A percentile compares a stretch with the other conserved stretches of the same genome.
phyloP scores from a whole-genome alignment of 2,113 vertebrate species.

The Murina feae region DNA sequence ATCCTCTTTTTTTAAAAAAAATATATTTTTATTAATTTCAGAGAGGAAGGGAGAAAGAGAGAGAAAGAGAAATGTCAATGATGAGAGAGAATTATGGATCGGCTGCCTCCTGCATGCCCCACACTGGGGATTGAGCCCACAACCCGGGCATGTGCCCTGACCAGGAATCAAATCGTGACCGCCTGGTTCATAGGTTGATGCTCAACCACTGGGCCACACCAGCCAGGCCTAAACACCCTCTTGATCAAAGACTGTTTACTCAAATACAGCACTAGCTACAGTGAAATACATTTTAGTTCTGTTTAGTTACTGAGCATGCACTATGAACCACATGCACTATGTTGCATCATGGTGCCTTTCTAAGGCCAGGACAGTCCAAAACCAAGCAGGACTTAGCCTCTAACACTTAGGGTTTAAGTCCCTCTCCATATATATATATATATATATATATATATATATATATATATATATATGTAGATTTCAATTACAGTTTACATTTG shows the following conservation, averaged over 20 bases:
- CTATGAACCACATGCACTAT: neutral
- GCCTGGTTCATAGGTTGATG: no score
- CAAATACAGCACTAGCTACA: neutral
- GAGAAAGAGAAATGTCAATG: no score
- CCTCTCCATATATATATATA: neutral
- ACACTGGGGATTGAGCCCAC: no score
- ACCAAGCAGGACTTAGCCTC: neutral
- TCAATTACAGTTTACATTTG: neutral
- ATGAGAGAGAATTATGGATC: no score
- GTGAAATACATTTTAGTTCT: neutral
- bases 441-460: neutral
- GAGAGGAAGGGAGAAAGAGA: no score
- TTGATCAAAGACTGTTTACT: neutral
- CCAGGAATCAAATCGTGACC: no score
- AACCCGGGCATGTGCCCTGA: no score
- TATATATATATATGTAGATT: neutral
- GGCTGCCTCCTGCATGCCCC: no score
- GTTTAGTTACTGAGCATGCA: neutral
- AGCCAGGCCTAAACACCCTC: neutral
- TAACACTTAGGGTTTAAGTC: no score
- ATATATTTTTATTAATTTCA: no score
- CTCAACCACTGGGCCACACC: no score
- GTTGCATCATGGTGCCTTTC: neutral
- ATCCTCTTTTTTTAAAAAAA: neutral
- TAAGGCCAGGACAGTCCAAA: neutral